Base-by-base conservation (phyloP, 2,113 vertebrate species). In the Astatoreochromis straeleni region DNA sequence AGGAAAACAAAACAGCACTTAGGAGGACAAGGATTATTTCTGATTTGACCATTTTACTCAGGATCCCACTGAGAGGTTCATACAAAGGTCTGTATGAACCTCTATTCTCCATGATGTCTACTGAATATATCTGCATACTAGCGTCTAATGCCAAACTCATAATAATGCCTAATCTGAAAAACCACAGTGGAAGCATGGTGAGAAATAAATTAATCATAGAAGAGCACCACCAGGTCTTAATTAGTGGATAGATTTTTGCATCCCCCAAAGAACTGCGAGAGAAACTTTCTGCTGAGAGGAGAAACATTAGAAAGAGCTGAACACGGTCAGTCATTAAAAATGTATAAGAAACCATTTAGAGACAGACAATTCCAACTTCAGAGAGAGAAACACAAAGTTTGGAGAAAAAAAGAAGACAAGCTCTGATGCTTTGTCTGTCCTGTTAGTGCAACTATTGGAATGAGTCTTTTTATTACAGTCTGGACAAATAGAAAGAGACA, bases 301-400 rank as follows among this genome's bases (percentile, higher is more conserved):
- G 31, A 51, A 81, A 81, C 8, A 5, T 17, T 21, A 63, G 6
- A 82, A 84, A 42, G 70, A 88, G 85, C 68, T n/a, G 73, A 84
- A 92, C 29, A 80, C 63, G 85, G 84, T 35, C 38, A 6, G 8
- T 63, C 85, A 90, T 93, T 91, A 95, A 94, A 95, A 87, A 95
- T 92, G 87, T 21, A 91, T 93, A 16, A 89, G 49, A 31, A 40
- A 17, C 79, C 88, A 21, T 88, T 85, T 14, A 24, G 83, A 78
- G 89, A 80, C 73, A 83, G 16, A 75, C 53, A 70, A 82, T 24
- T 65, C 45, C 10, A 45, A 81, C 84, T 82, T 91, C 87, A 91
- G 51, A 86, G 31, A 86, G 75, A 84, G 57, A 89, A 68, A 51
- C 38, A 80, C 54, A 81, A 65, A 45, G 82, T 87, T 82, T 86